A percentile compares a stretch with the other conserved stretches of the same genome.
These are phyloP conservation scores for Tetragonula clypearis DNA, from an alignment of 1,140 invertebrate species.

Conservation along the genomic window DNA sequence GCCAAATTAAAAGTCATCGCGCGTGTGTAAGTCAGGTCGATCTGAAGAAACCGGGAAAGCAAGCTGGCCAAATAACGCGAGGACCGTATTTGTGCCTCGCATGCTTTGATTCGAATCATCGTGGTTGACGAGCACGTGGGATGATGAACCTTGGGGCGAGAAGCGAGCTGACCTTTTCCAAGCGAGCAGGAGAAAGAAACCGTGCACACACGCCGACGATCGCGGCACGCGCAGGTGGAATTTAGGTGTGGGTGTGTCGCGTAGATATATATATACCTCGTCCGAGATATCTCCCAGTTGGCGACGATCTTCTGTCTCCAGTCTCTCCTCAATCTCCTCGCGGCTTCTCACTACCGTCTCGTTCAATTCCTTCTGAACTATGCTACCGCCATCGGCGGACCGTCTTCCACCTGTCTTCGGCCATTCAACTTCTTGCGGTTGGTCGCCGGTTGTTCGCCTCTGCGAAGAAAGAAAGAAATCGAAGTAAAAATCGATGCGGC, in stretches of 20 bases:
- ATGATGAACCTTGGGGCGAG: constrained; percentile 36
- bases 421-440: constrained; percentile 84
- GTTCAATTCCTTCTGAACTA: constrained; percentile 89
- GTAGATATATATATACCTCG: constrained; percentile 83
- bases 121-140: constrained; percentile 26
- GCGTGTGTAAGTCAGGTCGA: too few species aligned
- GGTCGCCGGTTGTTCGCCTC: constrained; percentile 80
- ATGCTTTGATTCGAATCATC: background rate
- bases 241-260: constrained; percentile 59
- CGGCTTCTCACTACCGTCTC: constrained; percentile 90
- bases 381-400: constrained; percentile 81
- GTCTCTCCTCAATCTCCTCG: constrained; percentile 90
- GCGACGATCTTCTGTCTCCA: constrained; percentile 91
- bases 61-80: background rate
- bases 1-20: background rate
- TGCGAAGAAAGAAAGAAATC: constrained; percentile 52
- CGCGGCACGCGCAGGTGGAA: constrained; percentile 64
- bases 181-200: constrained; percentile 39
- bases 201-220: constrained; percentile 66
- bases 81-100: background rate
- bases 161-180: constrained; percentile 54
- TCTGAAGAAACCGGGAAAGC: background rate
- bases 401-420: constrained; percentile 82
- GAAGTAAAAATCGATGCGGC: background rate
- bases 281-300: constrained; percentile 92